Base-by-base conservation (phyloP, 1,140 invertebrate species). In the Pseudomyrmex flavicornis region DNA sequence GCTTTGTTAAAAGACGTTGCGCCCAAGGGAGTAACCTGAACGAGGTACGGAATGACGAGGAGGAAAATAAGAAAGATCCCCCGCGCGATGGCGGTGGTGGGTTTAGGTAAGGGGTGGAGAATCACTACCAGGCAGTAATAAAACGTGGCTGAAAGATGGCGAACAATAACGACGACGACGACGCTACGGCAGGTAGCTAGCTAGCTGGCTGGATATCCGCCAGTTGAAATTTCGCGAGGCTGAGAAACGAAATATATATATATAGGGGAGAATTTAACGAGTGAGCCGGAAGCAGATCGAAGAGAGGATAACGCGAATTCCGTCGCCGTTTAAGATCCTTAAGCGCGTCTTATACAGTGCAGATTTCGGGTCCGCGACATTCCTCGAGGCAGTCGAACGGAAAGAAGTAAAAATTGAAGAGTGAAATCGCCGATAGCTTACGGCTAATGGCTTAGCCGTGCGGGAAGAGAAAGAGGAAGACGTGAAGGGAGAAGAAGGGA, bases 1-100 rank as follows among this genome's bases (percentile, higher is more conserved):
- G 91, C 91, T 90, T 88, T 76, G 87, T 89, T 89, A 83, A 83
- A 88, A 83, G 68, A 76, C 58, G 65, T 69, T 69, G 76, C 61
- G 68, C 44, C 83, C 58, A 79, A 69, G 58, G 72, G 35, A 66
- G 35, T 77, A 76, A 69, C 80, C 79, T 35, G 61, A 79, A 79
- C 74, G 75, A 68, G 66, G 48, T 59, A 80, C 66, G 66, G 44
- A 80, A 80, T 80, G 76, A 80, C 66, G 66, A 72, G 76, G 22
- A 70, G 76, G 66, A 80, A 76, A 79, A 70, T 79, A 79, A 79
- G 76, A 79, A 80, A 80, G 76, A 63, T 20, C 48, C 50, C 70
- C 54, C 10, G 63, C 65, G 35, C 72, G 48, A 50, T 50, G 50
- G 50, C 7, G 12, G 56, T 4, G 26, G 26, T 20, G 63, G 74